phyloP scores from a whole-genome alignment of 2,888 invertebrate species.

The Eustalomyia histrio region DNA sequence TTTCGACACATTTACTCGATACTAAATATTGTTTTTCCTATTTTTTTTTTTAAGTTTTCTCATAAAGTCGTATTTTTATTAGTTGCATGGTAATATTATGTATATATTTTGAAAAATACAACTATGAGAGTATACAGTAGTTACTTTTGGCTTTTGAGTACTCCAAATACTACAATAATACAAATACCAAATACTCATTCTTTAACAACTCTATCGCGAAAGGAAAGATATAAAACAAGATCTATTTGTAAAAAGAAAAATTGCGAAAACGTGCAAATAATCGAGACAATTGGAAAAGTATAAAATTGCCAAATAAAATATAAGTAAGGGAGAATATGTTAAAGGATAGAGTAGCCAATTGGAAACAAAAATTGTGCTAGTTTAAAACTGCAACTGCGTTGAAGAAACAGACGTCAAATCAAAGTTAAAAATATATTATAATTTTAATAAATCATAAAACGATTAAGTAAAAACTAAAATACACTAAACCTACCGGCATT shows the following conservation, averaged over 20 bases:
- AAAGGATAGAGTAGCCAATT: neutral
- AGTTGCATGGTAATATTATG: too few species aligned
- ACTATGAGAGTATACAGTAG: too few species aligned
- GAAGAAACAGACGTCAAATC: neutral
- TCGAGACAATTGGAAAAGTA: constrained; percentile 25
- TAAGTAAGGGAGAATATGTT: neutral
- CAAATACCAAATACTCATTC: too few species aligned
- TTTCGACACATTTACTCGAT: too few species aligned
- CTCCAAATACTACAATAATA: too few species aligned
- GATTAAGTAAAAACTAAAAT: neutral
- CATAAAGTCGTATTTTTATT: too few species aligned
- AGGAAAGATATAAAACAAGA: constrained; percentile 22
- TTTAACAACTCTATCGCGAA: too few species aligned
- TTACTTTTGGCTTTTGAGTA: too few species aligned
- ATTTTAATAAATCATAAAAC: neutral
- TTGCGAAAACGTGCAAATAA: constrained; percentile 39
- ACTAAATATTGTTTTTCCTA: too few species aligned
- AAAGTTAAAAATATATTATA: neutral
- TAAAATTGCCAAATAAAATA: neutral
- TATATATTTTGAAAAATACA: too few species aligned
- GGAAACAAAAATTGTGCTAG: neutral
- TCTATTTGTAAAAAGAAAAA: constrained; percentile 18
- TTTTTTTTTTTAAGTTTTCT: too few species aligned
- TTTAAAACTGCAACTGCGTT: neutral
- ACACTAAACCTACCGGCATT: neutral